phyloP scores from a whole-genome alignment of 2,113 vertebrate species.

The Thomomys bottae region DNA sequence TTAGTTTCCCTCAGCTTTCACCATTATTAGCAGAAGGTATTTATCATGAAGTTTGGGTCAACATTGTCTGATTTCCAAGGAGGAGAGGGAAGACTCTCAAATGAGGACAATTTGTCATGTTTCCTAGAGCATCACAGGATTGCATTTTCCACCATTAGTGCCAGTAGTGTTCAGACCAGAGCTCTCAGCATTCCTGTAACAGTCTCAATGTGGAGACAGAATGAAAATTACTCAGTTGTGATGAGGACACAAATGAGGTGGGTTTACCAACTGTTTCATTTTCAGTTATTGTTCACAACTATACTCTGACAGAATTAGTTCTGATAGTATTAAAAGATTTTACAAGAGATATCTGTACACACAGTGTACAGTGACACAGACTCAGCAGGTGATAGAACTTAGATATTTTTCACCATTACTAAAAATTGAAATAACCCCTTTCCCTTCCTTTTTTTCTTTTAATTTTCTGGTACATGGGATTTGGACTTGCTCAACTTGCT shows the following conservation, averaged over 20 bases:
- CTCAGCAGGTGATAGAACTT: neutral
- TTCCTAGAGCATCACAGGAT: slow-evolving; percentile 25
- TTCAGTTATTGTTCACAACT: neutral
- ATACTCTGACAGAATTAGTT: neutral
- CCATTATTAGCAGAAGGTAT: slow-evolving; percentile 57
- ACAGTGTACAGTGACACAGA: neutral
- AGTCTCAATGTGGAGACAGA: rapidly evolving
- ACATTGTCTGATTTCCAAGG: neutral
- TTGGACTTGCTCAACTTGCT: too few relatives aligned
- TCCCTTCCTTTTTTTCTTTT: too few relatives aligned
- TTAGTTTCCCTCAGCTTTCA: slow-evolving; percentile 40
- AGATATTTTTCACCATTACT: neutral
- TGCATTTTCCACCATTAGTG: neutral
- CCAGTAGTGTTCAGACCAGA: slow-evolving; percentile 46
- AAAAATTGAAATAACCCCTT: neutral
- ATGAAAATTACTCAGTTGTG: slow-evolving; percentile 57
- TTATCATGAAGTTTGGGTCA: slow-evolving; percentile 68
- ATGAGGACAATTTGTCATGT: slow-evolving; percentile 32
- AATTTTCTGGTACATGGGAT: too few relatives aligned
- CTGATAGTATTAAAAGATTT: neutral
- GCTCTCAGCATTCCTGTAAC: slow-evolving; percentile 28
- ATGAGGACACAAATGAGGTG: slow-evolving; percentile 60
- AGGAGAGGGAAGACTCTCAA: neutral
- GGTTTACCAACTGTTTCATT: slow-evolving; percentile 53
- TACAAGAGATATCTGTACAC: neutral